Evolutionary conservation across 2,113 vertebrate species (phyloP), one percentile per base, ranked within the genome.

Genomic region (Bungarus multicinctus): DNA sequence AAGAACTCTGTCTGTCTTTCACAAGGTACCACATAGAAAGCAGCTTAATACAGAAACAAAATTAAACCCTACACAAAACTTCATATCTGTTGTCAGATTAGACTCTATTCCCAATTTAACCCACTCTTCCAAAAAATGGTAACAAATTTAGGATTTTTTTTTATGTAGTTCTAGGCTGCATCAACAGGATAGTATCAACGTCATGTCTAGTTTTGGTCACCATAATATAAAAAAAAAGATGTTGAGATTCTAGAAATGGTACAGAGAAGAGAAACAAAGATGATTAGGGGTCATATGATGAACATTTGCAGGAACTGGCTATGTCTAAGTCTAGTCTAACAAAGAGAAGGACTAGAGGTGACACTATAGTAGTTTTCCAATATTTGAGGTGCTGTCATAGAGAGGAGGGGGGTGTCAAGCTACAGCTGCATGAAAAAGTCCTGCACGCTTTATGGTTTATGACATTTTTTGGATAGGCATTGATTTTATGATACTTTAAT

Each of bases 101-200:
- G 2, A 87, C 91, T 89, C 95, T 93, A 92, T 95, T 91, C 74
- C 95, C 93, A 96, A 92, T 93, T 89, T 88, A 94, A 74, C 90
- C 89, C 89, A 94, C 88, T 93, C 90, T 92, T 88, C 93, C 95
- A 94, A 95, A 57, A 96, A 96, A 92, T 55, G 94, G 93, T 93
- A 95, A 39, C 54, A 34, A 95, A 95, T 93, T 11, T 93, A 93
- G 94, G 94, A 88, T 39, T 96, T 93, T 90, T 54, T 54, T 92
- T 93, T 91, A 96, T 30, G 8, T 64, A n/a, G 60, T 14, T 11
- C 60, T n/a, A 64, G 11, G 27, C 60, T n/a, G 3, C 11, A 14
- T 64, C 11, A 64, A 64, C 27, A 60, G 23, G 57, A 60, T 58
- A 60, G 25, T 60, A 60, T 10, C 18, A 64, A 30, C 47, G 7